Evolutionary conservation across 1,140 invertebrate species (phyloP), one percentile per base, ranked within the genome.

Genomic region (Drosophila serrata): DNA sequence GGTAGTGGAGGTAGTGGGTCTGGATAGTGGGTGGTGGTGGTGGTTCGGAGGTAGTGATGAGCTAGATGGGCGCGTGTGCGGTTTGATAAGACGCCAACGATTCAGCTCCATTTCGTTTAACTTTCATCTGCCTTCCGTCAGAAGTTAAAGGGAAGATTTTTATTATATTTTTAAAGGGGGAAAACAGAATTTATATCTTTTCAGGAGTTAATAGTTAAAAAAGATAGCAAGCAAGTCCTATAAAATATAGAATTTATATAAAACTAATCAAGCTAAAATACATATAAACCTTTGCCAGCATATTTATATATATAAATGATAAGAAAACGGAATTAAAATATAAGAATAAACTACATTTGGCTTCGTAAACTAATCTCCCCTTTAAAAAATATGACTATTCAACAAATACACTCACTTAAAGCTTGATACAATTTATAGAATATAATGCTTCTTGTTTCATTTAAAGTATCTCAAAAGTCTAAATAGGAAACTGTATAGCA

Each of bases 41-140:
- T 58, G 40, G 39, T 63, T 37, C 53, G 43, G 62, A 46, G 24
- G n/a, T 58, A 45, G 39, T 63, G 42, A 67, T 55, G 62, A 46
- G 24, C 17, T 51, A 72, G 81, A 82, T 82, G 79, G 67, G 35
- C 72, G 82, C 84, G 84, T 87, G 82, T 87, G 84, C 67, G 82
- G 82, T 82, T 88, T 88, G 84, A 87, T 87, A 87, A 88, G 80
- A 84, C 67, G 62, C 65, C 69, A 72, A 13, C 65, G 43, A 72
- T 72, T 72, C 67, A 53, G 69, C 67, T 72, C 69, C 67, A 72
- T 72, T 72, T 72, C 37, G 29, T 72, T 70, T 72, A 67, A 70
- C 69, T 72, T 72, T 72, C 51, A 70, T 72, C 49, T 57, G 48
- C 24, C 48, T 31, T 48, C 42, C 33, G n/a, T 33, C 33, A 2